Conservation (phyloP, 1,140 invertebrate genomes). For the Apis florea region DNA sequence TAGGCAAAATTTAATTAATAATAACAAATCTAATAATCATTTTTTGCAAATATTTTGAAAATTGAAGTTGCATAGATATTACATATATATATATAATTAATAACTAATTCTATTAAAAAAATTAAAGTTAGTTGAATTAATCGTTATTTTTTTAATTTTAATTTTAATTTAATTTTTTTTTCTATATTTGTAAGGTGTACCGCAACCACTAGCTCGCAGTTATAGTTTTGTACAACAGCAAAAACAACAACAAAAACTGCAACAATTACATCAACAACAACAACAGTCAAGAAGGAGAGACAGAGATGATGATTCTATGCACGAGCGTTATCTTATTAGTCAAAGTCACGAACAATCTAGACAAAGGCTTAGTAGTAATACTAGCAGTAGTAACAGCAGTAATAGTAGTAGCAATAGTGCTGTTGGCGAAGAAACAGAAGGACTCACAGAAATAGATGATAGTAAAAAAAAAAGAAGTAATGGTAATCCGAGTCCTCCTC, state of each 20-base stretch:
- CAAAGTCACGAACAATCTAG: slow-evolving; percentile 70
- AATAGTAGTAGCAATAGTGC: slow-evolving; percentile 75
- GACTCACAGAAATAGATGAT: slow-evolving; percentile 66
- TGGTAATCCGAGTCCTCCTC: slow-evolving; percentile 78
- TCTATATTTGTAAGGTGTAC: slow-evolving; percentile 59
- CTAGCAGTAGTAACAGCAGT: slow-evolving; percentile 74
- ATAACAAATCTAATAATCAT: too few species aligned
- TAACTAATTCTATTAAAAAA: too few species aligned
- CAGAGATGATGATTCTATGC: slow-evolving; percentile 88
- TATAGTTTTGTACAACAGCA: slow-evolving; percentile 87
- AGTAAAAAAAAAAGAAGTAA: slow-evolving; percentile 77
- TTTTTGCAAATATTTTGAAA: too few species aligned
- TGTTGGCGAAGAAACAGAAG: slow-evolving; percentile 70
- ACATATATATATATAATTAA: too few species aligned
- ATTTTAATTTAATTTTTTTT: neutral
- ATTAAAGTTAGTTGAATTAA: neutral
- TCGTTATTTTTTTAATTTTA: neutral
- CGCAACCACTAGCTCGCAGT: slow-evolving; percentile 82
- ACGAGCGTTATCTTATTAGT: slow-evolving; percentile 87
- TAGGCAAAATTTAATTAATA: too few species aligned
- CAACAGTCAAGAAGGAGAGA: slow-evolving; percentile 78
- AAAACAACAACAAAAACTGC: slow-evolving; percentile 79
- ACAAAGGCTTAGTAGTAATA: slow-evolving; percentile 76
- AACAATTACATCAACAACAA: slow-evolving; percentile 77
- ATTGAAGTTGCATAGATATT: too few species aligned